A percentile compares a stretch with the other conserved stretches of the same genome.
Conservation (phyloP, 2,113 vertebrate genomes). For the Seriola aureovittata region DNA sequence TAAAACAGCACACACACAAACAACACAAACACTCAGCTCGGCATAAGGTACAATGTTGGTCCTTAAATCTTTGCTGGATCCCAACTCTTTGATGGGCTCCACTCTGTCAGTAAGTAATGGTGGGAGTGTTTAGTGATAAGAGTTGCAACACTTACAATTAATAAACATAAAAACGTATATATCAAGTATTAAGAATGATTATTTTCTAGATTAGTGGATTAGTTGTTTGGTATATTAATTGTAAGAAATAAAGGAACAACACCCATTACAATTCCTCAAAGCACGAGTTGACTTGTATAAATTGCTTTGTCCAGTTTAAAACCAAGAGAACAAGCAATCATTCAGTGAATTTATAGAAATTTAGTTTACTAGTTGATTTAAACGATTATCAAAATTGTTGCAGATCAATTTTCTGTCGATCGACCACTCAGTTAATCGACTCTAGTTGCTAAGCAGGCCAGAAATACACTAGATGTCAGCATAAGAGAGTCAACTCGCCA, state of each 20-base stretch:
- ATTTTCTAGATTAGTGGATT: not conserved
- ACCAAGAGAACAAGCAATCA: not conserved
- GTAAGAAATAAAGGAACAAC: not conserved
- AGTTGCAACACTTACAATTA: not conserved
- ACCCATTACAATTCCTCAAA: not conserved
- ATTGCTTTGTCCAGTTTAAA: not conserved
- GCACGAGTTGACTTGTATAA: not conserved
- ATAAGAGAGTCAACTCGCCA: not conserved
- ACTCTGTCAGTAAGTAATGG: constrained; percentile 1
- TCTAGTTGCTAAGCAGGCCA: not conserved
- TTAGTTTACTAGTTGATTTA: not conserved
- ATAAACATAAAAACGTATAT: not conserved
- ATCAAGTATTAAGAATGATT: not conserved
- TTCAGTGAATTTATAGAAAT: not conserved
- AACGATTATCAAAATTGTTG: not conserved
- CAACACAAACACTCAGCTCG: constrained; percentile 44
- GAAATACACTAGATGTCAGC: not conserved
- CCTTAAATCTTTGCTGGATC: not conserved
- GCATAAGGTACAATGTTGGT: not conserved
- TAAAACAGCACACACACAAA: constrained; percentile 59
- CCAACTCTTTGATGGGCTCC: not conserved
- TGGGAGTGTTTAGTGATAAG: not conserved
- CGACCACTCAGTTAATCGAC: not conserved
- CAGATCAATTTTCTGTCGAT: not conserved
- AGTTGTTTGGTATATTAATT: constrained; percentile 20